Percentiles rank a stretch among this genome's conserved stretches.
These are phyloP conservation scores for Asobara japonica DNA, from an alignment of 1,140 invertebrate species.

Conservation along the genomic window DNA sequence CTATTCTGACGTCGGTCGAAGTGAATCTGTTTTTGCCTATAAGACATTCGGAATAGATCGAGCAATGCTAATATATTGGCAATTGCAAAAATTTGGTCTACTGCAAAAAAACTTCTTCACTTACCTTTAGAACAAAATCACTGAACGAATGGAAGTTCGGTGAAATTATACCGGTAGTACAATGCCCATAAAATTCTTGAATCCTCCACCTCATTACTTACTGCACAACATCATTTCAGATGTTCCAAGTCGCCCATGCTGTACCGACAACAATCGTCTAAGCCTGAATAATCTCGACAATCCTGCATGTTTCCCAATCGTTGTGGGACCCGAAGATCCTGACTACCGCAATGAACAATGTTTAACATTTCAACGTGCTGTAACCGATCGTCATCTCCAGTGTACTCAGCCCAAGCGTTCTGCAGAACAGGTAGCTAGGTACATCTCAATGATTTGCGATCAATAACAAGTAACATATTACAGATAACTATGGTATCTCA, in stretches of 20 bases:
- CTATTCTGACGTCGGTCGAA: too few species aligned
- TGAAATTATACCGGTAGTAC: too few species aligned
- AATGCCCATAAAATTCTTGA: too few species aligned
- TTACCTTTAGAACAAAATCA: too few species aligned
- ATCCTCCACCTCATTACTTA: neutral
- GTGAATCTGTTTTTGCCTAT: too few species aligned
- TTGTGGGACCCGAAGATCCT: slow-evolving; percentile 84
- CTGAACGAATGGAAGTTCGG: too few species aligned
- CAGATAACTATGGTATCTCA: slow-evolving; percentile 84
- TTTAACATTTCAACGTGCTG: slow-evolving; percentile 75
- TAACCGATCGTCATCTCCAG: slow-evolving; percentile 66
- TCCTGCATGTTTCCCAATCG: slow-evolving; percentile 84
- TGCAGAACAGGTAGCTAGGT: slow-evolving; percentile 74
- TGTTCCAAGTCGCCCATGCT: neutral
- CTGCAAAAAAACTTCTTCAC: too few species aligned
- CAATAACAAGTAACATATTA: neutral
- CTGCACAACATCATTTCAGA: slow-evolving; percentile 10
- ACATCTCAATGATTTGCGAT: neutral
- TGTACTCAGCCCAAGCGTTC: slow-evolving; percentile 71
- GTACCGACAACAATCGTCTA: slow-evolving; percentile 71
- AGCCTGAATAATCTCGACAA: slow-evolving; percentile 61
- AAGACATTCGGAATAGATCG: too few species aligned
- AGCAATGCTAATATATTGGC: too few species aligned
- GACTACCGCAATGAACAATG: slow-evolving; percentile 78
- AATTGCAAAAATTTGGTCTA: too few species aligned